phyloP scores from a whole-genome alignment of 2,797 vertebrate species.

The Bovichtus diacanthus region DNA sequence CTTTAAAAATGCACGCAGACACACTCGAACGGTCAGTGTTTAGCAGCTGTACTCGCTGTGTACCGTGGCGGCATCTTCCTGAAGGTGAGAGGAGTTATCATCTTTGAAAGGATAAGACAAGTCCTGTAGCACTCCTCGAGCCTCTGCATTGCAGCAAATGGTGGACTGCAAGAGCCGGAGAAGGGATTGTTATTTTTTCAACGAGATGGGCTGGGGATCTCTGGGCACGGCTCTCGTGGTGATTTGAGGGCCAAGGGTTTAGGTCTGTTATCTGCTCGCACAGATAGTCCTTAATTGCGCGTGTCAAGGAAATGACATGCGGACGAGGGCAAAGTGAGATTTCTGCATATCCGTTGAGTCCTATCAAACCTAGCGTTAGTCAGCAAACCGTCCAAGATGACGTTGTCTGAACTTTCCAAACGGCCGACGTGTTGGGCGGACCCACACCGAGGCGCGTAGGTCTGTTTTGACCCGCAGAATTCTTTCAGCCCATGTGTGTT shows the following conservation, averaged over 20 bases:
- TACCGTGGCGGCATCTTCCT: conserved; percentile 36
- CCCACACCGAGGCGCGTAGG: background rate
- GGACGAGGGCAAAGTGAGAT: conserved; percentile 40
- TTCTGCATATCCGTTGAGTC: conserved; percentile 58
- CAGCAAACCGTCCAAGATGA: conserved; percentile 47
- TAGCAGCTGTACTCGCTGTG: conserved; percentile 47
- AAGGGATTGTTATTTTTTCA: conserved; percentile 73
- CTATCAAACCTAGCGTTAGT: conserved; percentile 60
- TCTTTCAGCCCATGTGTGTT: conserved; percentile 14
- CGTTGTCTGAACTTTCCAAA: conserved; percentile 55
- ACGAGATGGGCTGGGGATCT: conserved; percentile 53
- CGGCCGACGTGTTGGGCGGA: conserved; percentile 9
- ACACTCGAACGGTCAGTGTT: conserved; percentile 68
- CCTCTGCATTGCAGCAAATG: conserved; percentile 83
- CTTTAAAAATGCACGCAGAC: conserved; percentile 71
- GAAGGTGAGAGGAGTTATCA: conserved; percentile 63
- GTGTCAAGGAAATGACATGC: conserved; percentile 67
- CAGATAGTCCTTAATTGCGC: conserved; percentile 79
- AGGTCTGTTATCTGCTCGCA: conserved; percentile 62
- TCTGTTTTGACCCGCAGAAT: conserved; percentile 35
- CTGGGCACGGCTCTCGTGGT: conserved; percentile 49
- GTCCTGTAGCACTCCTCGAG: conserved; percentile 46
- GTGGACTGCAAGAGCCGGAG: conserved; percentile 55
- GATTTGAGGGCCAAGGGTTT: conserved; percentile 57
- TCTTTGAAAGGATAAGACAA: conserved; percentile 64